Conservation (phyloP, 2,797 vertebrate genomes). For the Chiloscyllium punctatum region DNA sequence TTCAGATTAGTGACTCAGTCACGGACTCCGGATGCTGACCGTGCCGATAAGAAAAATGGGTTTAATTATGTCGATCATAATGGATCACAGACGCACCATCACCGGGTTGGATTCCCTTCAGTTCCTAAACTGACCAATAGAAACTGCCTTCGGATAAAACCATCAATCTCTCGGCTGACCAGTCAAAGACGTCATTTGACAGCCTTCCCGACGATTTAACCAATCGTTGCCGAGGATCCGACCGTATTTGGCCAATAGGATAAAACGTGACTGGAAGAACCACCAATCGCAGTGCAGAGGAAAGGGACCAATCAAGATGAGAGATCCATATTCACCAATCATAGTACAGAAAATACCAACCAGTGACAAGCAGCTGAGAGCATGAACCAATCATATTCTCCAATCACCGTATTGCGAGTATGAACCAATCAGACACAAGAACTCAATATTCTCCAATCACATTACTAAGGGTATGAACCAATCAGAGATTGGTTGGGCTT, state of each 20-base stretch:
- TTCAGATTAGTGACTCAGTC: not conserved
- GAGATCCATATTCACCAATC: not conserved
- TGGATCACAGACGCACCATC: not conserved
- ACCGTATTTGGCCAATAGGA: not conserved
- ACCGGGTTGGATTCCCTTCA: not conserved
- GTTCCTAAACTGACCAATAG: not conserved
- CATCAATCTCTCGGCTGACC: not conserved
- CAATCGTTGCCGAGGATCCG: not conserved
- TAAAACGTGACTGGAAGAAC: not conserved
- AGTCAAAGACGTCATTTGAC: not conserved
- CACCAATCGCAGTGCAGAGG: not conserved
- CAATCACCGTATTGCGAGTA: not conserved
- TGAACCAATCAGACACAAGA: not conserved
- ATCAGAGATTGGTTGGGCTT: too few relatives aligned
- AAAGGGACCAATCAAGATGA: not conserved
- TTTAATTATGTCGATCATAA: not conserved
- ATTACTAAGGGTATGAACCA: too few relatives aligned
- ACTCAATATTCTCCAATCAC: too few relatives aligned
- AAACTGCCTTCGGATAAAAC: too few relatives aligned
- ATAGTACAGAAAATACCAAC: too few relatives aligned
- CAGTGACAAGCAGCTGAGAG: too few relatives aligned
- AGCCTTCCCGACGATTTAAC: not conserved
- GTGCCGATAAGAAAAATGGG: not conserved
- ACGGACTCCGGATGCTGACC: not conserved
- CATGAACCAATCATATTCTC: too few relatives aligned